A percentile compares a stretch with the other conserved stretches of the same genome.
phyloP scores from a whole-genome alignment of 2,113 vertebrate species.

The Eonycteris spelaea region DNA sequence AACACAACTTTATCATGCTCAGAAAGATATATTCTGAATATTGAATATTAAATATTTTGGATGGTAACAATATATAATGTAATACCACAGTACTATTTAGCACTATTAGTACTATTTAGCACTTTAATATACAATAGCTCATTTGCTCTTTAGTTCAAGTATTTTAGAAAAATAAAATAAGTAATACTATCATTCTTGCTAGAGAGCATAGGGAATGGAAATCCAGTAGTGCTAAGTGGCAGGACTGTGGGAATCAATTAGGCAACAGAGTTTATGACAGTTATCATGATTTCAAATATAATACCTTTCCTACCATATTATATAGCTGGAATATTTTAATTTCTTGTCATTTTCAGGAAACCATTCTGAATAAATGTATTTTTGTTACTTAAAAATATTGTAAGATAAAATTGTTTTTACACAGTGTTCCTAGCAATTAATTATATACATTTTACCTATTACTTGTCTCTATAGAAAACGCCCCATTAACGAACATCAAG shows the following conservation, averaged over 20 bases:
- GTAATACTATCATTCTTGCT: background rate
- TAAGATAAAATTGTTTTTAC: background rate
- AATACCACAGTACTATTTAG: background rate
- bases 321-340: background rate
- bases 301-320: background rate
- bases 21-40: background rate
- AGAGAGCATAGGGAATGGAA: background rate
- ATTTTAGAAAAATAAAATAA: background rate
- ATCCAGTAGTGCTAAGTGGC: background rate
- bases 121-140: background rate
- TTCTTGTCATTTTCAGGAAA: background rate
- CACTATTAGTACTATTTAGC: background rate
- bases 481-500: background rate
- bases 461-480: background rate
- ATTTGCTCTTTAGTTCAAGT: background rate
- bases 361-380: background rate
- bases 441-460: background rate
- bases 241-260: background rate
- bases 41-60: background rate
- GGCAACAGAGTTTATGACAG: background rate
- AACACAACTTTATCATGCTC: background rate
- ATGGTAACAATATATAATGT: background rate
- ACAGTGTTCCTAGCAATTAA: slow-evolving; percentile 31
- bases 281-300: background rate
- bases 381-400: background rate